Evolutionary conservation across 2,888 invertebrate species (phyloP).

Genomic region (Teleogryllus oceanicus): DNA sequence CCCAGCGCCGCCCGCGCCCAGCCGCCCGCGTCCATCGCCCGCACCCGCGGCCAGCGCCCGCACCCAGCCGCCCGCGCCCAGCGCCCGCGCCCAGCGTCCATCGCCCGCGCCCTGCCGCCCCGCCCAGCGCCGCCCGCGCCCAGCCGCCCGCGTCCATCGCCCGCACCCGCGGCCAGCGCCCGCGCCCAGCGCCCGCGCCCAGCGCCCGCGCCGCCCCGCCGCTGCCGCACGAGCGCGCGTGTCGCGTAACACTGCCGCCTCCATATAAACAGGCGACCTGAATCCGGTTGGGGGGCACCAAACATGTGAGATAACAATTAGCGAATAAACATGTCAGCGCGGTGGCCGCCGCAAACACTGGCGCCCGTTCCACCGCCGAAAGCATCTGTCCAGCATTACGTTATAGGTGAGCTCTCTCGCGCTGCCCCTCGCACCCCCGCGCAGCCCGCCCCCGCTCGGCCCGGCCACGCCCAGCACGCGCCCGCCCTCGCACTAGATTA

Average conservation of each 20-base stretch:
- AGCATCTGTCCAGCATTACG: not conserved
- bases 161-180: not conserved
- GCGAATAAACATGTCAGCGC: conserved; percentile 18
- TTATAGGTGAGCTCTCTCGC: not conserved
- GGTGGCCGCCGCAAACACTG: not conserved
- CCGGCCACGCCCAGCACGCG: not conserved
- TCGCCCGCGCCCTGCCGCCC: not conserved
- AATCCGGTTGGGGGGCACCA: conserved; percentile 18
- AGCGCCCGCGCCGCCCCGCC: not conserved
- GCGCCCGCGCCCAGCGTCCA: not conserved
- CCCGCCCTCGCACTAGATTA: not conserved
- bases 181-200: not conserved
- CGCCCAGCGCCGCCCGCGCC: not conserved
- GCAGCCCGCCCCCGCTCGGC: not conserved
- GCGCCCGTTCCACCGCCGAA: not conserved
- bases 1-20: not conserved
- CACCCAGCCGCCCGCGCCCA: not conserved
- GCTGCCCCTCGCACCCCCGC: not conserved
- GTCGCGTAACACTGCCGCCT: not conserved
- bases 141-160: not conserved
- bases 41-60: not conserved
- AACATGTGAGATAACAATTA: conserved; percentile 18
- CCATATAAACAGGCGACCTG: conserved; percentile 18
- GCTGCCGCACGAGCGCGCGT: not conserved
- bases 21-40: not conserved